Base-by-base conservation (phyloP, 1,140 invertebrate species). In the Drosophila persimilis region DNA sequence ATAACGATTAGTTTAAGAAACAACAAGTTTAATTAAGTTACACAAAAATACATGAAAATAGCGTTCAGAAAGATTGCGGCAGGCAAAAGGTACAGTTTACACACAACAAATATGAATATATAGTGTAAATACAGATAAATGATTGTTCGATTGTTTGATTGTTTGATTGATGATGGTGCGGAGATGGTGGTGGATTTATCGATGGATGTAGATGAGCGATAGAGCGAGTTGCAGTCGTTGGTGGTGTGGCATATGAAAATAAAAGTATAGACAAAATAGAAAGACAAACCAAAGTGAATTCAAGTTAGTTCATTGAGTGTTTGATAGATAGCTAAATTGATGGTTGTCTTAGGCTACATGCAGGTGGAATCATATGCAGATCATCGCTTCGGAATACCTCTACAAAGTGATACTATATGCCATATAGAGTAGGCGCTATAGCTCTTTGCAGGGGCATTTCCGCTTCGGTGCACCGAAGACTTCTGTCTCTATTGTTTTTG, bases 31-130 rank as follows among this genome's bases (percentile, higher is more conserved):
- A 39, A 39, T 39, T 39, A 39, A 13, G 9, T 39, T 39, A 39
- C 11, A 39, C 35, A 39, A 13, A 39, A 13, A 39, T 39, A 39
- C 35, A 31, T 31, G 31, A 31, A 31, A 31, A 31, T 31, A 31
- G 31, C 31, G 31, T 8, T 9, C 31, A 73, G 22, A 61, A 41
- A 73, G 11, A 39, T 39, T 13, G 35, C 35, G 11, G 11, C 60
- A 81, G 59, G 56, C 73, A 77, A 65, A 61, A 39, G 53, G 41
- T 77, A 80, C 66, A 77, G 31, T 81, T 83, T 57, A 78, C 73
- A 81, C 72, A 73, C 26, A 64, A 55, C 4, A 39, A 39, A 39
- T 35, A 3, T 2, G 31, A 35, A 11, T 35, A 35, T 35, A 9
- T 9, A 35, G 9, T 35, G 31, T 35, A 11, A 11, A 9, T 35